Percentiles rank a stretch among this genome's conserved stretches.
These are phyloP conservation scores for Ophioderma brevispina DNA, from an alignment of 35 echinoderm and acorn worm genomes.

Conservation along the genomic window DNA sequence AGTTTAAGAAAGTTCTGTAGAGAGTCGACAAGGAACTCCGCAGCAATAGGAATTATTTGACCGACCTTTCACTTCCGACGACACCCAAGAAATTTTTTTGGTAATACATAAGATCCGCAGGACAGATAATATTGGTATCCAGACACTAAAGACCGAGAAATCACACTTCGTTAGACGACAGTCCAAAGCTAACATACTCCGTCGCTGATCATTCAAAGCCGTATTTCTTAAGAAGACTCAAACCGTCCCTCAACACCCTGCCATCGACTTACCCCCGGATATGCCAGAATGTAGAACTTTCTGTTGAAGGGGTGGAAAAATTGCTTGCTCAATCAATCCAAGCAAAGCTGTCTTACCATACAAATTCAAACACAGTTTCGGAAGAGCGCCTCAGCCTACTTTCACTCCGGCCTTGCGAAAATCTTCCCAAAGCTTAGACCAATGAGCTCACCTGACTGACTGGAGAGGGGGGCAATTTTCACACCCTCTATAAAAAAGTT, in stretches of 20 bases:
- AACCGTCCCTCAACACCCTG: background rate
- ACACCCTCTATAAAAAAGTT: slow-evolving; percentile 31
- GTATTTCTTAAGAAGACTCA: background rate
- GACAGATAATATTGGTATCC: slow-evolving; percentile 23
- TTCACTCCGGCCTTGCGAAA: slow-evolving; percentile 12
- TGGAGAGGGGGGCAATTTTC: slow-evolving; percentile 20
- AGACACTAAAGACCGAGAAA: background rate
- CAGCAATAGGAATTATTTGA: background rate
- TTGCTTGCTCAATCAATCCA: slow-evolving; percentile 8
- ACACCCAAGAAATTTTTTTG: slow-evolving; percentile 27
- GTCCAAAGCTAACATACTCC: background rate
- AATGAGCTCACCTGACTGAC: background rate
- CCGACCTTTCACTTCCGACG: background rate
- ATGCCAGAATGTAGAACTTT: background rate
- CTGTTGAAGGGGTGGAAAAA: slow-evolving; percentile 21
- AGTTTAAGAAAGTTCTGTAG: background rate
- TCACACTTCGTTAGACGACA: background rate
- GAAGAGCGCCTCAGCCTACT: slow-evolving; percentile 7
- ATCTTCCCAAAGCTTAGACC: slow-evolving; percentile 5
- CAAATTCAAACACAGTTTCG: background rate
- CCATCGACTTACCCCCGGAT: no score
- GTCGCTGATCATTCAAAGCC: background rate
- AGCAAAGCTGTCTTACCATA: slow-evolving; percentile 15
- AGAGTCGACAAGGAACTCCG: background rate
- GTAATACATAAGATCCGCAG: slow-evolving; percentile 3